Conservation (phyloP, 53 echinoderm and acorn worm genomes). For the Echinometra lucunter region DNA sequence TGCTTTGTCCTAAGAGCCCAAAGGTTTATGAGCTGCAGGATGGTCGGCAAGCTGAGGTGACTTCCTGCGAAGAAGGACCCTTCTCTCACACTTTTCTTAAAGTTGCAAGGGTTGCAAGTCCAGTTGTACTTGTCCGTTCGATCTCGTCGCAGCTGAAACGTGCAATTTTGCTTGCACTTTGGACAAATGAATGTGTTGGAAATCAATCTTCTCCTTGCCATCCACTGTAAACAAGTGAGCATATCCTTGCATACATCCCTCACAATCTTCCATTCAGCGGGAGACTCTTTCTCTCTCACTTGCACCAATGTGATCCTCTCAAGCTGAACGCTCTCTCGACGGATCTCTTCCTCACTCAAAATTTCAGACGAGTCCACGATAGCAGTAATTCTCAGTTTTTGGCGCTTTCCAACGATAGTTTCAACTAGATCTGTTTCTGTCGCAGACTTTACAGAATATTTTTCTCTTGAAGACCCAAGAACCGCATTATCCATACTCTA, state of each 20-base stretch:
- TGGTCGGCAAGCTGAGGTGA: constrained; percentile 40
- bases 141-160: constrained; percentile 23
- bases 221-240: constrained; percentile 23
- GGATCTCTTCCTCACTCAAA: constrained; percentile 45
- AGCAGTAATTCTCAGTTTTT: not conserved
- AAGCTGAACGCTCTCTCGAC: not conserved
- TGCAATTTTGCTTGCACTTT: constrained; percentile 19
- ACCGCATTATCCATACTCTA: constrained; percentile 16
- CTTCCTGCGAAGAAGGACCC: constrained; percentile 47
- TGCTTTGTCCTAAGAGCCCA: not conserved
- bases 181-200: not conserved
- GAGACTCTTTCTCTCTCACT: not conserved
- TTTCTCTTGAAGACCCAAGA: not conserved
- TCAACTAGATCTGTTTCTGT: not conserved
- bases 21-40: not conserved
- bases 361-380: not conserved
- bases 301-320: not conserved
- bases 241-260: not conserved
- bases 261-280: not conserved
- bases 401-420: not conserved
- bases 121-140: constrained; percentile 44
- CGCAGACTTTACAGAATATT: not conserved
- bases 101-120: constrained; percentile 20
- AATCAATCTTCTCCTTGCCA: constrained; percentile 32
- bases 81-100: constrained; percentile 24